phyloP scores from a whole-genome alignment of 2,113 vertebrate genomes.

The Donacobius atricapilla region DNA sequence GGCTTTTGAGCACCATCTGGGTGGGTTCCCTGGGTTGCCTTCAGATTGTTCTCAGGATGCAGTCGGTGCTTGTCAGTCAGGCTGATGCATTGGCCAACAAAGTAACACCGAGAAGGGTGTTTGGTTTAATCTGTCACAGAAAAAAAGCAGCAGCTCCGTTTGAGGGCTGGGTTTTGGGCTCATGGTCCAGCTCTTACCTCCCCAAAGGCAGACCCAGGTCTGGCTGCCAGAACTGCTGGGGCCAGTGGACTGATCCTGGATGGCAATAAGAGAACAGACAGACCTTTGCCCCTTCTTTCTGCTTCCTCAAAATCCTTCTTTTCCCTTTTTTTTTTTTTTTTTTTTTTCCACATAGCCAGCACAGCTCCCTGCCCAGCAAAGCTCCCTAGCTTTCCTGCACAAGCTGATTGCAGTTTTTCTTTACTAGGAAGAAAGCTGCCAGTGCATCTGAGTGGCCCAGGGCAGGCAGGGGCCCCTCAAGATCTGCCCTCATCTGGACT shows the following conservation, averaged over 20 bases:
- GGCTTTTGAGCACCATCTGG: slow-evolving; percentile 2
- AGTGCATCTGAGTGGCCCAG: background rate
- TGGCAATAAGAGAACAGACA: background rate
- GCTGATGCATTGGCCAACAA: slow-evolving; percentile 15
- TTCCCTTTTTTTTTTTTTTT: background rate
- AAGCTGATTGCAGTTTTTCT: background rate
- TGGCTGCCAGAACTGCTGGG: background rate
- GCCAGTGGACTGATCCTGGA: background rate
- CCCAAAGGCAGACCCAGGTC: background rate
- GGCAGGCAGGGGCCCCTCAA: background rate
- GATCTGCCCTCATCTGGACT: background rate
- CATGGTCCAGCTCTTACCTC: background rate
- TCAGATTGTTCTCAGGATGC: slow-evolving; percentile 15
- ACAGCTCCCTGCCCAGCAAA: background rate
- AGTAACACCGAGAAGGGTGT: background rate
- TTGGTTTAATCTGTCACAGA: background rate
- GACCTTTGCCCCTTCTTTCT: background rate
- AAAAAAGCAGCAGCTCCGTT: background rate
- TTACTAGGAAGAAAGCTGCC: background rate
- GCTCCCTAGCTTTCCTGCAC: background rate
- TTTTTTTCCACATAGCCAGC: background rate
- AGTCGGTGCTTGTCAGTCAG: background rate
- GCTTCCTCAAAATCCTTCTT: background rate
- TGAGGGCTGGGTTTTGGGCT: background rate
- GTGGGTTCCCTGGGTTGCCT: background rate